Evolutionary conservation across 53 echinoderm and acorn worm genomes (phyloP).

Genomic region (Paelopatides confundens): DNA sequence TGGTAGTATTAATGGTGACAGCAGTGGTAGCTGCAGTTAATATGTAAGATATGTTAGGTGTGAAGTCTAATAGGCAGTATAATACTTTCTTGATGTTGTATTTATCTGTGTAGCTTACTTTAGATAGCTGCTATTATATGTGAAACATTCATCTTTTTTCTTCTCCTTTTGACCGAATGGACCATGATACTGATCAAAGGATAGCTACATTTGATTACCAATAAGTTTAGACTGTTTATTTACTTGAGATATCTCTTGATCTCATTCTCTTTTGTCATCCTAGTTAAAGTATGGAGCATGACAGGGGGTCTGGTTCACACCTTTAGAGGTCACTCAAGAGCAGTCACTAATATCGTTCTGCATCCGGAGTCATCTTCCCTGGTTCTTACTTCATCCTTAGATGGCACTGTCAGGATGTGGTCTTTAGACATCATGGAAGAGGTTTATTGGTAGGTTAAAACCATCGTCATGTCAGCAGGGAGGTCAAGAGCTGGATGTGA

Average conservation of each 20-base stretch:
- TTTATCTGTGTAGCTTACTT: too few relatives aligned
- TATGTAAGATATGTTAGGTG: too few relatives aligned
- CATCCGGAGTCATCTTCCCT: constrained; percentile 89
- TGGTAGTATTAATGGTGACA: too few relatives aligned
- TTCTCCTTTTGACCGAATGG: too few relatives aligned
- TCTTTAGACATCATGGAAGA: constrained; percentile 98
- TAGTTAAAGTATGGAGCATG: constrained; percentile 99
- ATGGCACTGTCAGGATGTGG: constrained; percentile 96
- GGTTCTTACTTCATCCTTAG: constrained; percentile 82
- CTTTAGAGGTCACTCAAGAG: constrained; percentile 87
- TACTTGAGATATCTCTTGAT: neutral
- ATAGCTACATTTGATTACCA: too few relatives aligned
- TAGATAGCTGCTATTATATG: too few relatives aligned
- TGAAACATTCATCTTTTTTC: too few relatives aligned
- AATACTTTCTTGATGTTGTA: too few relatives aligned
- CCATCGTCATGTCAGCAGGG: neutral
- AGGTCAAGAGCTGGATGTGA: neutral
- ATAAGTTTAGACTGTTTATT: too few relatives aligned
- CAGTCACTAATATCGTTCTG: constrained; percentile 82
- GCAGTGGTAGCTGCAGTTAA: too few relatives aligned
- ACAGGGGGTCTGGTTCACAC: constrained; percentile 92
- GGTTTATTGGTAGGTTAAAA: constrained; percentile 81
- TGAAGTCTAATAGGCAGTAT: too few relatives aligned
- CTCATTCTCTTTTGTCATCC: neutral
- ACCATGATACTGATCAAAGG: too few relatives aligned